A percentile compares a stretch with the other conserved stretches of the same genome.
phyloP scores from a whole-genome alignment of 2,113 vertebrate species.

The Serinus canaria region DNA sequence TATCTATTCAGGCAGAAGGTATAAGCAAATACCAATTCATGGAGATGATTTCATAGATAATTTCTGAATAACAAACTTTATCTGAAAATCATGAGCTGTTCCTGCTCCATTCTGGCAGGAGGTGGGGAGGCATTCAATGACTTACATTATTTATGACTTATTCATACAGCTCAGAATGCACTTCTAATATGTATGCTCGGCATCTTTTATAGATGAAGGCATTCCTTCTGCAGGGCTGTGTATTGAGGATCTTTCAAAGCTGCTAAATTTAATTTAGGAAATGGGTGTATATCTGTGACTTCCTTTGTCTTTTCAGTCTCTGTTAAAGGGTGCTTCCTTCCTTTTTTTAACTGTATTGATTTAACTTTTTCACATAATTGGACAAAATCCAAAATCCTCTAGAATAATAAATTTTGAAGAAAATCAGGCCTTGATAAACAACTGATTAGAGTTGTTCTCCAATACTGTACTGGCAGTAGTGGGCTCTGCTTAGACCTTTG shows the following conservation, averaged over 20 bases:
- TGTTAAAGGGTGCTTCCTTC: background rate
- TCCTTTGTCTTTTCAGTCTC: background rate
- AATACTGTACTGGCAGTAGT: background rate
- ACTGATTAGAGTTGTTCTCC: background rate
- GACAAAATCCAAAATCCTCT: background rate
- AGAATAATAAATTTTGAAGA: background rate
- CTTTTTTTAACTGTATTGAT: background rate
- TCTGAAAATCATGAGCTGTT: conserved; percentile 19
- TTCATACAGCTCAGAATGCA: background rate
- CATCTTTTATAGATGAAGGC: conserved; percentile 20
- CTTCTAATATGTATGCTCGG: background rate
- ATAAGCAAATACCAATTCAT: conserved; percentile 25
- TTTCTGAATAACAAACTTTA: conserved; percentile 26
- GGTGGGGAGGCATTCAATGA: background rate
- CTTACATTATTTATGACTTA: conserved; percentile 10
- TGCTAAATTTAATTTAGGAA: conserved; percentile 18
- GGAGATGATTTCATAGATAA: conserved; percentile 12
- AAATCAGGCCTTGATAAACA: background rate
- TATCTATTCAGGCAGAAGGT: background rate
- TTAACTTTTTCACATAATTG: background rate
- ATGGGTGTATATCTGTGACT: background rate
- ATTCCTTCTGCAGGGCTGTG: conserved; percentile 2
- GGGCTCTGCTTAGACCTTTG: background rate
- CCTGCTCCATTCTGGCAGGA: background rate
- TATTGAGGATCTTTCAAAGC: background rate